Evolutionary conservation across 2,797 vertebrate genomes (phyloP), one percentile per base, ranked within the genome.

Genomic region (Sebastes kiyomatsui): DNA sequence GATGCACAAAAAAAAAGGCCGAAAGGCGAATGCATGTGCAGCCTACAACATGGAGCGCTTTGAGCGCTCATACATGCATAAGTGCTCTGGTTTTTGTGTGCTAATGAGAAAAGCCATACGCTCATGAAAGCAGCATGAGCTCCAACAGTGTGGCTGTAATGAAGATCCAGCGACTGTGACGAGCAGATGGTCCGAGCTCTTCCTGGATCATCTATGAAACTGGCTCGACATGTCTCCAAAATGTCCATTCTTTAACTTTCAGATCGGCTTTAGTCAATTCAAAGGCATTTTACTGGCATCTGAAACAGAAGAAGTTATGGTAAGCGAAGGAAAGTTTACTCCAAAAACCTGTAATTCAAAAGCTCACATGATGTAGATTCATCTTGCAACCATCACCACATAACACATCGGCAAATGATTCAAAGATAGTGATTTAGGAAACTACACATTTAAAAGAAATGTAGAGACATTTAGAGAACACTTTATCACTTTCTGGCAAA

Each of bases 101-200:
- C 80, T 90, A 80, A 88, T 77, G 72, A 75, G 38, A 12, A 46
- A 87, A 86, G 60, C 70, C 85, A 61, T 74, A 62, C 33, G 23
- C 61, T 81, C 67, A 85, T 88, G 70, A 88, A 88, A 88, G 38
- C 54, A 87, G 38, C 72, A 83, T 62, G 60, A 82, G 77, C 67
- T 82, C 60, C 64, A 62, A 71, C 46, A 65, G n/a, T 30, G 58
- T 62, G 62, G 60, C 84, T 89, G 60, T 84, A 72, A 87, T 85
- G 74, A 88, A 88, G 84, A 81, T 83, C 71, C 81, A 83, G 79
- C 42, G 49, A 30, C 8, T 9, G 25, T 38, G 75, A 79, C 0
- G 67, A 89, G 79, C 88, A 91, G 91, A 91, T 91, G 92, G 91
- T 75, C 79, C 10, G 16, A 77, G 75, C 62, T 77, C 71, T 75